Base-by-base conservation (phyloP, 2,797 vertebrate genomes). In the Scolopax bukidnonensis region DNA sequence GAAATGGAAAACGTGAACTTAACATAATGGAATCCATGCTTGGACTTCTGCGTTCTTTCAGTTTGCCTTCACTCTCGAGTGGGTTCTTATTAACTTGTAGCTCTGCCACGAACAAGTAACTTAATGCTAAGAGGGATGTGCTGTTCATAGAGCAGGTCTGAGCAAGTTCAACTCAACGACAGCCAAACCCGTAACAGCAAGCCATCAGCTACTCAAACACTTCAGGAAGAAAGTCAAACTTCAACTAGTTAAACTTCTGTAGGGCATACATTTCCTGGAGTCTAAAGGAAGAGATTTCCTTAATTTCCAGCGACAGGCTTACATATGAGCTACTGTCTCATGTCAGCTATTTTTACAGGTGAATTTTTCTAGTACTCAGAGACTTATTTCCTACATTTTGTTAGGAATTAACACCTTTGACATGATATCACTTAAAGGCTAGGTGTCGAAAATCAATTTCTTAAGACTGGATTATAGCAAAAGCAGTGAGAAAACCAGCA, bases 1-100 rank as follows among this genome's bases (percentile, higher is more conserved):
- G 59, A 93, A 95, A 77, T 32, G 19, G 78, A 94, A 95, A 93
- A 84, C n/a, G 8, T 80, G 51, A 28, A 33, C 17, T 75, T 87
- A 68, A 64, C 25, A 17, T 70, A 78, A 92, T 15, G 32, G 23
- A 84, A 57, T 84, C 18, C 17, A 1, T 71, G 28, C 40, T 69
- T 80, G 40, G 33, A 28, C 36, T 81, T 76, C 53, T 67, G 63
- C 14, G 67, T 69, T 77, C 61, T 78, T 87, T 95, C 76, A 69
- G 88, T 43, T 69, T 75, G 30, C 15, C 36, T 73, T 73, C 36
- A 33, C 47, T 77, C 53, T 69, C 84, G 9, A 57, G 53, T 32
- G 64, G 23, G 13, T 12, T 91, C 36, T 45, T 43, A 48, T 11
- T 81, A 87, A 95, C 28, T 91, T 77, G 15, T 1, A 53, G 84